phyloP scores from a whole-genome alignment of 2,888 invertebrate species.

The Orchestes rusci region DNA sequence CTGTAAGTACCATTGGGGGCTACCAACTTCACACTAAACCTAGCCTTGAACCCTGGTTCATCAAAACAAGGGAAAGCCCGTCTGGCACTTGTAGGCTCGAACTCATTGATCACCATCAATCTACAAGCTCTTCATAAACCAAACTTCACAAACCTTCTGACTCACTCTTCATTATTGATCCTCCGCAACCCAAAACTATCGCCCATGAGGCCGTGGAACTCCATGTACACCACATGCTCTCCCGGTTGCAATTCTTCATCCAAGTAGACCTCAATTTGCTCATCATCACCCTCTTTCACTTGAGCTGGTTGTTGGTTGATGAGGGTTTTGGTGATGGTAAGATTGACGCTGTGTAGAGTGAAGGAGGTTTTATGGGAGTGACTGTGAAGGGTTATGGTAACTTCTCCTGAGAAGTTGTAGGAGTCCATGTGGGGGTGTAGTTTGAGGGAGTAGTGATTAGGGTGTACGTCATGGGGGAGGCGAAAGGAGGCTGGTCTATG shows the following conservation, averaged over 20 bases:
- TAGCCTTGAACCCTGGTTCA: constrained; percentile 32
- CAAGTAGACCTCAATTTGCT: constrained; percentile 21
- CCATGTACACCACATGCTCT: constrained; percentile 52
- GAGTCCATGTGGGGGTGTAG: constrained; percentile 29
- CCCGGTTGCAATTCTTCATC: constrained; percentile 31
- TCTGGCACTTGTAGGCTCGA: constrained; percentile 31
- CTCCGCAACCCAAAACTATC: constrained; percentile 61
- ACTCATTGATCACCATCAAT: constrained; percentile 30
- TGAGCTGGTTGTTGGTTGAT: constrained; percentile 26
- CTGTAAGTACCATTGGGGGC: constrained; percentile 30
- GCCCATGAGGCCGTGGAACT: constrained; percentile 57
- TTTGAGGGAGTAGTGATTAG: constrained; percentile 29
- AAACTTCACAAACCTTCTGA: neutral
- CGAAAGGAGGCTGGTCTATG: too few relatives aligned
- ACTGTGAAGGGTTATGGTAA: constrained; percentile 26
- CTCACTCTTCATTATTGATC: constrained; percentile 25
- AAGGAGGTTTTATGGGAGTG: constrained; percentile 19
- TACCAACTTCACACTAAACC: constrained; percentile 29
- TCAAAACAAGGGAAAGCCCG: constrained; percentile 33
- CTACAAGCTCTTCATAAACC: constrained; percentile 17
- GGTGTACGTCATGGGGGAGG: constrained; percentile 24
- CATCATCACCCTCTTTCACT: constrained; percentile 25
- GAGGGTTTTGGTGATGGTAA: constrained; percentile 22
- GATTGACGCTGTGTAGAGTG: constrained; percentile 31
- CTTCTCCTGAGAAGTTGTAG: constrained; percentile 31